Conservation (phyloP, 2,113 vertebrate species). For the Ariopsis seemanni region DNA sequence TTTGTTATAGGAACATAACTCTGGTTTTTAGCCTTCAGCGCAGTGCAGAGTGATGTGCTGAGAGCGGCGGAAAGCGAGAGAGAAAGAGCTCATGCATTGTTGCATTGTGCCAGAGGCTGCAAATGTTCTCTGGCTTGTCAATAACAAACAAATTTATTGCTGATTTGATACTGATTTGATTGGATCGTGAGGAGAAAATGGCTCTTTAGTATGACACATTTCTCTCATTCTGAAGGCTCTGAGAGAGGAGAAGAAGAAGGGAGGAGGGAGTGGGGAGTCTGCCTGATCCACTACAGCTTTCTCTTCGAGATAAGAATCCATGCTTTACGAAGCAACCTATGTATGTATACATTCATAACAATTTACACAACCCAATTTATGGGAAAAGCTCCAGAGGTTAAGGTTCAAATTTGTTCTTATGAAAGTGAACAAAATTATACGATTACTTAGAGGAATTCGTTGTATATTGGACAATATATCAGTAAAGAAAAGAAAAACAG, state of each 20-base stretch:
- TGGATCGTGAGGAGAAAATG: constrained; percentile 64
- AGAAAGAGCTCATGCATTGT: constrained; percentile 51
- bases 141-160: constrained; percentile 64
- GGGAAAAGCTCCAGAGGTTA: background rate
- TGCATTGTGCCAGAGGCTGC: constrained; percentile 52
- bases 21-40: constrained; percentile 56
- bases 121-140: constrained; percentile 63
- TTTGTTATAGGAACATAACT: constrained; percentile 61
- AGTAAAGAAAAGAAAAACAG: background rate
- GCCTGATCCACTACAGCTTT: constrained; percentile 24
- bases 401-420: background rate
- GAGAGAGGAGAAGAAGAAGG: constrained; percentile 33
- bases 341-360: background rate
- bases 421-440: background rate
- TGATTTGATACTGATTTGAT: constrained; percentile 74
- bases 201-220: constrained; percentile 61
- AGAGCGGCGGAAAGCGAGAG: constrained; percentile 32
- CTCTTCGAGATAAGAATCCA: constrained; percentile 1
- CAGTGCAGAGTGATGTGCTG: constrained; percentile 51
- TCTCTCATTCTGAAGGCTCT: constrained; percentile 65
- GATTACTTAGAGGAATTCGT: background rate
- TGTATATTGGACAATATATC: background rate
- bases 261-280: background rate
- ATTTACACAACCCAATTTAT: background rate
- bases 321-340: background rate